These are phyloP conservation scores for Octomys mimax DNA, from an alignment of 2,797 vertebrate genomes.

Conservation along the genomic window DNA sequence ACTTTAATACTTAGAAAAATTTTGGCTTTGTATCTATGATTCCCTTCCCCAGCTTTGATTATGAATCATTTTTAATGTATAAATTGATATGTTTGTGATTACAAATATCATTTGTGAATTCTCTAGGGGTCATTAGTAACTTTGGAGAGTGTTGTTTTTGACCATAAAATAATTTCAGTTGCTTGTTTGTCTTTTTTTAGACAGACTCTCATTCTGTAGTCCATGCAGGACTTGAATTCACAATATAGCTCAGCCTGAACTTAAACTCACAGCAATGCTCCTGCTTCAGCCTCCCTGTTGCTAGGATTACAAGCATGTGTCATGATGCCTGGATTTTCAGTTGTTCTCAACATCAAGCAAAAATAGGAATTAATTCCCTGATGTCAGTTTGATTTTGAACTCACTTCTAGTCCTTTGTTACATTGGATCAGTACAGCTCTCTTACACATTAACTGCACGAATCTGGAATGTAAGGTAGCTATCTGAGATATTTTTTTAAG, in stretches of 20 bases:
- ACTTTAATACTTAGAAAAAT: background rate
- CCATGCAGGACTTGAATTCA: no score
- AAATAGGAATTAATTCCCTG: background rate
- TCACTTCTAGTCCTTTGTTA: background rate
- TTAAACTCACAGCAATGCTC: no score
- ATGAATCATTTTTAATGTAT: background rate
- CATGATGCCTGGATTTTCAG: no score
- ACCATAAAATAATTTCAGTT: background rate
- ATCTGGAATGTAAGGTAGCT: background rate
- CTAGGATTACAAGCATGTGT: no score
- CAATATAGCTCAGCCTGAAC: no score
- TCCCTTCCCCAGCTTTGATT: background rate
- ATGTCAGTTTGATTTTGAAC: background rate
- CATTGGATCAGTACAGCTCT: background rate
- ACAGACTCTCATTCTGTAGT: no score
- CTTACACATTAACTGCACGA: background rate
- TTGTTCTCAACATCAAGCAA: background rate
- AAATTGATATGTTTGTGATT: background rate
- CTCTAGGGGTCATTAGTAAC: background rate
- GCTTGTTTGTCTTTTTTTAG: background rate
- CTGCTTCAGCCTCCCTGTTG: no score
- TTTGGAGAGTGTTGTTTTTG: background rate
- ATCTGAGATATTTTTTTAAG: background rate
- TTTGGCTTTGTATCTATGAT: background rate
- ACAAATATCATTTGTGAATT: background rate